phyloP scores from a whole-genome alignment of 2,797 vertebrate species.

The Clarias pachynema region DNA sequence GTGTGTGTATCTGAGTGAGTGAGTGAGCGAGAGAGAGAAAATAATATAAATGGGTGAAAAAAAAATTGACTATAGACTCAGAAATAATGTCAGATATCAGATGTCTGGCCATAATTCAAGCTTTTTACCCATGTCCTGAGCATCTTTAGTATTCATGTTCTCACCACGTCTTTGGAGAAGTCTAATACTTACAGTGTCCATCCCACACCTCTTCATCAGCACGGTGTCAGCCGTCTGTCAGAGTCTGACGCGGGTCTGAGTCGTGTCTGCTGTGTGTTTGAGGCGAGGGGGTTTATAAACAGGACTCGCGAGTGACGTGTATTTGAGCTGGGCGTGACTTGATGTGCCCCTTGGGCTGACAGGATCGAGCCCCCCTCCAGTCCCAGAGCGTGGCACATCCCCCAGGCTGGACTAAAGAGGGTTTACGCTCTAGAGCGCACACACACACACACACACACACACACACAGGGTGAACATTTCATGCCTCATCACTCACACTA shows the following conservation, averaged over 20 bases:
- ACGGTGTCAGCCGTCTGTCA: not conserved
- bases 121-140: not conserved
- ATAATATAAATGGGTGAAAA: too few relatives aligned
- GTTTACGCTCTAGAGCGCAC: not conserved
- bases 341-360: not conserved
- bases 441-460: not conserved
- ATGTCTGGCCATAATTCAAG: not conserved
- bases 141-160: not conserved
- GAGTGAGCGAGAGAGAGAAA: too few relatives aligned
- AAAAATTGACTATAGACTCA: too few relatives aligned
- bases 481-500: slow-evolving; percentile 11
- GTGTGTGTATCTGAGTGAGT: too few relatives aligned
- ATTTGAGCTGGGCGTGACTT: slow-evolving; percentile 12
- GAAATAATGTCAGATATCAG: not conserved
- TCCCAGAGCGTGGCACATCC: slow-evolving; percentile 38
- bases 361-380: slow-evolving; percentile 6
- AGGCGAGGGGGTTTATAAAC: slow-evolving; percentile 2
- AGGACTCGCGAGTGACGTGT: not conserved
- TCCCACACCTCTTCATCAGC: not conserved
- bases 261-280: not conserved
- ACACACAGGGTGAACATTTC: not conserved
- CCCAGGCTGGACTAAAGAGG: slow-evolving; percentile 7
- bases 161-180: not conserved
- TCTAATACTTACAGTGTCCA: not conserved
- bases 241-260: not conserved